Base-by-base conservation (phyloP, 2,888 invertebrate genomes). In the Penaeus monodon region DNA sequence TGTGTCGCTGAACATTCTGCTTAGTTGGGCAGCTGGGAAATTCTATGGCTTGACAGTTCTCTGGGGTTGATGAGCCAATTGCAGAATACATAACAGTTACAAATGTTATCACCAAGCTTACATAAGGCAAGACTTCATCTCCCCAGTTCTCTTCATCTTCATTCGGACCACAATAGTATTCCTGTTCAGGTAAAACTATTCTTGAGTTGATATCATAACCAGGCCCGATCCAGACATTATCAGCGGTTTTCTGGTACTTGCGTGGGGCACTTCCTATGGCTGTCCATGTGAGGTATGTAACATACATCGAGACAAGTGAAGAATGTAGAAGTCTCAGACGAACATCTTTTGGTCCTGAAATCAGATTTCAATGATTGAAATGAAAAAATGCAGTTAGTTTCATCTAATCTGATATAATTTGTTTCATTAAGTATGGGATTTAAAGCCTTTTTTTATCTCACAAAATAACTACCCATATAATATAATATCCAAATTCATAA, bases 201-300 rank as follows among this genome's bases (percentile, higher is more conserved):
- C 44, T 33, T 10, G 79, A 63, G 27, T 66, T 65, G 33, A 79
- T 63, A 73, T 84, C 74, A 68, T 84, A 74, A 24, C 83, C 83
- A 6, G 78, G 81, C 22, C 86, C 85, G 22, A 89, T 82, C 86
- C 86, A 86, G 27, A 85, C 29, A 24, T 68, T 74, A 57, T 8
- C 29, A 6, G 12, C 29, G 1, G 44, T 66, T 29, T 81, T 80
- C 74, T 81, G 85, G 80, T 44, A 88, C 80, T 77, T 85, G 70
- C 88, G 90, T 14, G 93, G 93, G 90, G 93, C 92, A 91, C 93
- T 93, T n/a, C 92, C 91, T 22, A 93, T 88, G 4, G 93, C 93
- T 49, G 92, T 92, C 93, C 93, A 93, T 0, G 93, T 93, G 57
- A 93, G 91, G 90, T 93, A 93, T 70, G 92, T 91, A 2, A 93